Base-by-base conservation (phyloP, 2,888 invertebrate species). In the Epinotia ramella region DNA sequence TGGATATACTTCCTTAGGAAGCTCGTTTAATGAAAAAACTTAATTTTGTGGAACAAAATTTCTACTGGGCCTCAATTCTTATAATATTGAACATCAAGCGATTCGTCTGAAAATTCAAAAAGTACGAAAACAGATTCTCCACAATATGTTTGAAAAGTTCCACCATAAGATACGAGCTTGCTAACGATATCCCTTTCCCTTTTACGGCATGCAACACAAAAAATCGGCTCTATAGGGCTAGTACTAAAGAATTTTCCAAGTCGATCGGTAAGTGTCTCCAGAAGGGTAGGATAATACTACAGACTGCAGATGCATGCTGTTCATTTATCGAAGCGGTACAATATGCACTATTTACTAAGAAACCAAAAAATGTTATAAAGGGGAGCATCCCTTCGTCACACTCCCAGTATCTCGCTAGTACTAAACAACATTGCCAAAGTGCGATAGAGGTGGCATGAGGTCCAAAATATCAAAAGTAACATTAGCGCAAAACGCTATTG, bases 311-410 rank as follows among this genome's bases (percentile, higher is more conserved):
- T 44, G 46, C 66, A 66, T 66, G 66, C 66, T 53, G 33, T n/a
- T n/a, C 9, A n/a, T 33, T 18, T 46, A 66, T 53, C 49, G 53
- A 66, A 66, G 66, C 18, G n/a, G 12, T 53, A 20, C 20, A 65
- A 65, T 24, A 65, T 13, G 44, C 44, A n/a, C 13, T n/a, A 5
- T 16, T 9, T 49, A 49, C 16, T 49, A 46, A 3, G 13, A 13
- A 13, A 13, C 46, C 46, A 46, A 13, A 46, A 13, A 53, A 53
- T 7, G 9, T 40, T 2, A 40, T 40, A 40, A n/a, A 6, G 6
- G 1, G 53, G 4, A 5, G 49, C 16, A 46, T 46, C 49, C 6
- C 49, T 49, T 16, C 3, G 13, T 28, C 28, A 5, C 28, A 28
- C 28, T 28, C 28, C 0, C 28, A 3, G 49, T 16, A 49, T 49